A percentile compares a stretch with the other conserved stretches of the same genome.
These are phyloP conservation scores for Dusona sp. DNA, from an alignment of 2,888 invertebrate genomes.

Conservation along the genomic window DNA sequence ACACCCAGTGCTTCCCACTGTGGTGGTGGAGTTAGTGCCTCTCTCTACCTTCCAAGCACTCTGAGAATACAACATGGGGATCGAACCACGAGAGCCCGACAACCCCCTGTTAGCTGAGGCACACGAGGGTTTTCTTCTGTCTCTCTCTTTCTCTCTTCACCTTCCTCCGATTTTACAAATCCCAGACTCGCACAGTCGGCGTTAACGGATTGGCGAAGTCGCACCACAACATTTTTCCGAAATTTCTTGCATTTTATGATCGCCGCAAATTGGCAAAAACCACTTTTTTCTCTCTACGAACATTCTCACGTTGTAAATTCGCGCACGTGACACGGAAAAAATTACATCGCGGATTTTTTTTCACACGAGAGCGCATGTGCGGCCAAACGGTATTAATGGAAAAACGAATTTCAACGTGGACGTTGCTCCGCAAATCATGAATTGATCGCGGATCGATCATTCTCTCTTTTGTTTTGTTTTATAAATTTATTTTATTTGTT, in stretches of 20 bases:
- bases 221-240: constrained; percentile 43
- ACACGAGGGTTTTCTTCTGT: constrained; percentile 61
- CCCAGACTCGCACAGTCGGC: constrained; percentile 62
- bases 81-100: constrained; percentile 26
- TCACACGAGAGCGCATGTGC: constrained; percentile 21
- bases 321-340: neutral
- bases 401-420: neutral
- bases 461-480: neutral
- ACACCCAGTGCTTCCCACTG: constrained; percentile 44
- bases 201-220: constrained; percentile 63
- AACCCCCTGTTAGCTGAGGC: constrained; percentile 49
- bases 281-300: constrained; percentile 8
- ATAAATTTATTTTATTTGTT: constrained; percentile 11
- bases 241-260: constrained; percentile 24
- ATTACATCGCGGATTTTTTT: neutral
- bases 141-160: constrained; percentile 5
- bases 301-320: neutral
- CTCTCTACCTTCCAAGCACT: constrained; percentile 22
- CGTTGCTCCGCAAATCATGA: neutral
- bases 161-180: constrained; percentile 53
- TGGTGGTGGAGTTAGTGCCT: constrained; percentile 26
- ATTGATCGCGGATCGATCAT: constrained; percentile 30
- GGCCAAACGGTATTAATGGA: constrained; percentile 1
- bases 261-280: constrained; percentile 21
- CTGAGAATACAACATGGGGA: constrained; percentile 71